Evolutionary conservation across 2,797 vertebrate species (phyloP).

Genomic region (Acanthurus lineatus): DNA sequence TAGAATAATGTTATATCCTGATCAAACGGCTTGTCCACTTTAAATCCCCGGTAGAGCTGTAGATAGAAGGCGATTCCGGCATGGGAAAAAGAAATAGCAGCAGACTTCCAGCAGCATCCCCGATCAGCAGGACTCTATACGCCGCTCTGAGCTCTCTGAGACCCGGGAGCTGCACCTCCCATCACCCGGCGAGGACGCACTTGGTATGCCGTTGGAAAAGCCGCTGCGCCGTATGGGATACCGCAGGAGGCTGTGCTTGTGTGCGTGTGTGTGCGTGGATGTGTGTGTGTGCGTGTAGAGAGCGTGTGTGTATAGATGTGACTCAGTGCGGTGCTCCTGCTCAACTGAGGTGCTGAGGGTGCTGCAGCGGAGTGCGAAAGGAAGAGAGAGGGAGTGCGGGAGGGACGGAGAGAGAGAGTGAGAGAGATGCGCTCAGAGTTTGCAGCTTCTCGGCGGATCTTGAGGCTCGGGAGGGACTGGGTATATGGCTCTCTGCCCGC

Average conservation of each 20-base stretch:
- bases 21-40: conserved; percentile 74
- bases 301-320: conserved; percentile 75
- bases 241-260: conserved; percentile 81
- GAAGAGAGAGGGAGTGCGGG: conserved; percentile 54
- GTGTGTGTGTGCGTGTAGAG: conserved; percentile 36
- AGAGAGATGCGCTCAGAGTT: conserved; percentile 62
- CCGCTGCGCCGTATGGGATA: conserved; percentile 80
- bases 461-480: conserved; percentile 72
- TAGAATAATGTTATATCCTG: conserved; percentile 77
- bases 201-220: conserved; percentile 78
- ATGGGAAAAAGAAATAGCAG: conserved; percentile 61
- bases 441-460: conserved; percentile 71
- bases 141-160: conserved; percentile 77
- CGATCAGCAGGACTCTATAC: conserved; percentile 78
- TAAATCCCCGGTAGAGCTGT: conserved; percentile 73
- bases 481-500: conserved; percentile 80
- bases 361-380: conserved; percentile 79
- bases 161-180: conserved; percentile 78
- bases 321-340: conserved; percentile 84
- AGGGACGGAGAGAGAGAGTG: conserved; percentile 26
- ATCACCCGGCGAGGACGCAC: conserved; percentile 80
- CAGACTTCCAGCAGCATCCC: conserved; percentile 80
- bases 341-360: conserved; percentile 79
- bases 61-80: conserved; percentile 73
- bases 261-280: conserved; percentile 56